Conservation (phyloP, 2,113 vertebrate genomes). For the Oophaga pumilio region DNA sequence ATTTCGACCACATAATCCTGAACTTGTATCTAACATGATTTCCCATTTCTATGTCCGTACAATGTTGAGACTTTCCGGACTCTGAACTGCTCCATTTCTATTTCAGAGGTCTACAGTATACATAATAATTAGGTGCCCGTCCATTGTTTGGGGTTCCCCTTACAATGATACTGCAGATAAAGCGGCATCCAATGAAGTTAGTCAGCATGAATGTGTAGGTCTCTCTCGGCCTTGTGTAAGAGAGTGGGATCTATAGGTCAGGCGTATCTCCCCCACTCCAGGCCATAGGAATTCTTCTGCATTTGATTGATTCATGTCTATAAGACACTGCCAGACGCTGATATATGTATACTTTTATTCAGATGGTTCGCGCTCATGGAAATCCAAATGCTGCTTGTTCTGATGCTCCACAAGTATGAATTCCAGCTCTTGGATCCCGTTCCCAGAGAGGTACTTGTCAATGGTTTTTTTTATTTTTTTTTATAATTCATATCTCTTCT, state of each 20-base stretch:
- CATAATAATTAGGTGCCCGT: too few relatives aligned
- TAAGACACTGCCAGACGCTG: background rate
- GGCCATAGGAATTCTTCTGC: background rate
- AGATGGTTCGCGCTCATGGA: slow-evolving; percentile 83
- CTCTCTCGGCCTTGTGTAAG: too few relatives aligned
- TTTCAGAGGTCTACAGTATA: too few relatives aligned
- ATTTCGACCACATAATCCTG: background rate
- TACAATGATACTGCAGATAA: too few relatives aligned
- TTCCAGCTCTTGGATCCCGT: slow-evolving; percentile 75
- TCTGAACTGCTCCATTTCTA: too few relatives aligned
- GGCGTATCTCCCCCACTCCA: background rate
- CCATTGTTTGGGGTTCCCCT: too few relatives aligned
- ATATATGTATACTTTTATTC: slow-evolving; percentile 46
- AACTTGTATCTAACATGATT: background rate
- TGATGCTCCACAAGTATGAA: slow-evolving; percentile 78
- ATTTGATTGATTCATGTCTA: background rate
- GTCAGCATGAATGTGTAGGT: too few relatives aligned
- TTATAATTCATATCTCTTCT: background rate
- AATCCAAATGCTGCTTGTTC: slow-evolving; percentile 73
- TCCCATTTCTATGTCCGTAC: too few relatives aligned
- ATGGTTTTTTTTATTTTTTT: background rate
- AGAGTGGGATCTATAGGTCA: too few relatives aligned
- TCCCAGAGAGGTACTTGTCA: slow-evolving; percentile 73
- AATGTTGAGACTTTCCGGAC: too few relatives aligned
- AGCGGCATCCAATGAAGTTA: too few relatives aligned